phyloP scores from a whole-genome alignment of 2,888 invertebrate species.

The Microplitis manilae region DNA sequence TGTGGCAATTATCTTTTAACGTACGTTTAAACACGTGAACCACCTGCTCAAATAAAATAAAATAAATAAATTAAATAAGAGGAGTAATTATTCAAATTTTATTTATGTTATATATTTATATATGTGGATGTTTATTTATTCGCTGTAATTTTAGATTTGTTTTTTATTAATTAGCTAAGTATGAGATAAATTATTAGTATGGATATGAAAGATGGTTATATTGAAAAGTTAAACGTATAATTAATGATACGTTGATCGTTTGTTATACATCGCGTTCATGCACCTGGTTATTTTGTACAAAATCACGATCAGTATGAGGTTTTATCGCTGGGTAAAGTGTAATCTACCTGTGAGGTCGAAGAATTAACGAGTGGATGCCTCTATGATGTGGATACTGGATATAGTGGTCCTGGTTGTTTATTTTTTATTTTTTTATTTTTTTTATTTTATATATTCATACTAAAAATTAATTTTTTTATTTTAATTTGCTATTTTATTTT shows the following conservation, averaged over 20 bases:
- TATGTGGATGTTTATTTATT: too few species aligned
- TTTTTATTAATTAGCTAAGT: constrained; percentile 8
- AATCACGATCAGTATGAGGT: constrained; percentile 34
- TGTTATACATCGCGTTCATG: constrained; percentile 36
- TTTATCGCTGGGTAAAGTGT: constrained; percentile 40
- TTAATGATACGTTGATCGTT: constrained; percentile 43
- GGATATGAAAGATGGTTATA: background rate
- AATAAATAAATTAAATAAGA: background rate
- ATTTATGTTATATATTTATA: background rate
- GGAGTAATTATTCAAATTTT: constrained; percentile 14
- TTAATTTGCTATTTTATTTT: too few species aligned
- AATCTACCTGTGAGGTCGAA: constrained; percentile 43
- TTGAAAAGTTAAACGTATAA: constrained; percentile 36
- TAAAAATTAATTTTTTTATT: too few species aligned
- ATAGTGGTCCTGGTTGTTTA: background rate
- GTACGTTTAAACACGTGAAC: constrained; percentile 8
- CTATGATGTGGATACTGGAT: background rate
- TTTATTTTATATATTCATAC: constrained; percentile 5
- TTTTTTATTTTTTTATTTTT: background rate
- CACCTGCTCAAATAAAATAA: constrained; percentile 22
- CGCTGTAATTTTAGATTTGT: background rate
- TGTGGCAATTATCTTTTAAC: constrained; percentile 38
- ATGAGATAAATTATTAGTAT: constrained; percentile 2
- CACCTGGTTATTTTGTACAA: constrained; percentile 43
- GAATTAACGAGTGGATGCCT: constrained; percentile 23